These are phyloP conservation scores for Holacanthus passer DNA, from an alignment of 2,113 vertebrate genomes.

Conservation along the genomic window DNA sequence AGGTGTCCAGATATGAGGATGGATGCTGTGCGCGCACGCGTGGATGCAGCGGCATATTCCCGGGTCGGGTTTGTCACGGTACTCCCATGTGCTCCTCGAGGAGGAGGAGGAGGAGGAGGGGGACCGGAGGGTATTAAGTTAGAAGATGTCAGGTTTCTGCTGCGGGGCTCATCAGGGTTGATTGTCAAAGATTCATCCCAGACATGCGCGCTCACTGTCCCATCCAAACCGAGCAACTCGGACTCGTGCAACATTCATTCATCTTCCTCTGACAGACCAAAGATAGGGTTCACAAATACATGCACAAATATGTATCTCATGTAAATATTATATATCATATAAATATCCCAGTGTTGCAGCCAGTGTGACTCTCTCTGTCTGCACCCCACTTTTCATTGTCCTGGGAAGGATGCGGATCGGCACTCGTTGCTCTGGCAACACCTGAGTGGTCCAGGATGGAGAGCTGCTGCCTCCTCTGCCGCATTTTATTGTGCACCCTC, in stretches of 20 bases:
- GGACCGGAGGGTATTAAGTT: slow-evolving; percentile 21
- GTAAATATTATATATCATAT: background rate
- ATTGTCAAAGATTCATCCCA: slow-evolving; percentile 39
- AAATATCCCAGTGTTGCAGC: background rate
- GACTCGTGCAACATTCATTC: background rate
- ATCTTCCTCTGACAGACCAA: background rate
- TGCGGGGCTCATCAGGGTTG: slow-evolving; percentile 29
- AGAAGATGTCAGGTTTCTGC: slow-evolving; percentile 1
- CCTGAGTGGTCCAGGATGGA: slow-evolving; percentile 77
- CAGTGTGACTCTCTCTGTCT: slow-evolving; percentile 45
- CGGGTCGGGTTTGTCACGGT: slow-evolving; percentile 58
- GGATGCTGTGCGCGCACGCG: slow-evolving; percentile 28
- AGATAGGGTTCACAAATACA: background rate
- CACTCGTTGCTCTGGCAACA: slow-evolving; percentile 87
- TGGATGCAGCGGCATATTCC: slow-evolving; percentile 74
- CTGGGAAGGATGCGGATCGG: slow-evolving; percentile 82
- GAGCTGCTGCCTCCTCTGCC: slow-evolving; percentile 62
- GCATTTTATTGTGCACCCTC: slow-evolving; percentile 64
- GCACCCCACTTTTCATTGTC: slow-evolving; percentile 81
- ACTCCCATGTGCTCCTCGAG: slow-evolving; percentile 15
- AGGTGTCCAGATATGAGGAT: slow-evolving; percentile 49
- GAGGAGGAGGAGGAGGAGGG: background rate
- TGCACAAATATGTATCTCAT: background rate
- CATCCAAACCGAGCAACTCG: slow-evolving; percentile 44
- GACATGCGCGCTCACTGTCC: slow-evolving; percentile 65